A percentile compares a stretch with the other conserved stretches of the same genome.
Conservation (phyloP, 2,113 vertebrate species). For the Monopterus albus region DNA sequence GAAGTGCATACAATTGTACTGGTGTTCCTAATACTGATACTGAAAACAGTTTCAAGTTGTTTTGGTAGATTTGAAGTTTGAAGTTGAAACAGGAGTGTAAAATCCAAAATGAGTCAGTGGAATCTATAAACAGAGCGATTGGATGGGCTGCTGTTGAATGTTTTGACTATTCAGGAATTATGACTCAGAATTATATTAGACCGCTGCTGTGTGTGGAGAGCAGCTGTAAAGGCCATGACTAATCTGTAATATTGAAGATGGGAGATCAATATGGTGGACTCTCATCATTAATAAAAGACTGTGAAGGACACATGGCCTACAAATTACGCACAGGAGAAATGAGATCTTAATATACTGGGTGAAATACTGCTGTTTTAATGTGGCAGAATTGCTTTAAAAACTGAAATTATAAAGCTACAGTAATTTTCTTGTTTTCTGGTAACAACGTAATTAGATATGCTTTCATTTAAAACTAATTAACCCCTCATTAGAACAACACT, state of each 20-base stretch:
- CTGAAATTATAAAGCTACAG: neutral
- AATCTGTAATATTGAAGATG: constrained; percentile 9
- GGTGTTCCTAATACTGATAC: too few species aligned
- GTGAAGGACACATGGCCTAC: constrained; percentile 34
- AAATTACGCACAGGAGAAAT: neutral
- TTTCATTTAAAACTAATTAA: constrained; percentile 6
- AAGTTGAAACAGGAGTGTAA: too few species aligned
- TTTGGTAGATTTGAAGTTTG: too few species aligned
- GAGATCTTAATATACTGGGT: neutral
- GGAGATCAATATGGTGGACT: constrained; percentile 34
- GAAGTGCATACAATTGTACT: too few species aligned
- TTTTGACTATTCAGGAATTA: constrained; percentile 1
- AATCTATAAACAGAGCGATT: constrained; percentile 26
- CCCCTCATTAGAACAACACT: neutral
- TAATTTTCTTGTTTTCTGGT: neutral
- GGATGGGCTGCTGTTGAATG: constrained; percentile 3
- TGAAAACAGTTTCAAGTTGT: too few species aligned
- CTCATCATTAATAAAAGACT: neutral
- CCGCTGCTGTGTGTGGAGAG: constrained; percentile 7
- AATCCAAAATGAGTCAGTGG: too few species aligned
- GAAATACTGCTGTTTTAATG: neutral
- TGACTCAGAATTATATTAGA: constrained; percentile 33
- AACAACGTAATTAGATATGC: neutral
- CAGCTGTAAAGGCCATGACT: constrained; percentile 3
- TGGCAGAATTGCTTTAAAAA: neutral